A percentile compares a stretch with the other conserved stretches of the same genome.
phyloP scores from a whole-genome alignment of 2,113 vertebrate species.

The Cavia aperea region DNA sequence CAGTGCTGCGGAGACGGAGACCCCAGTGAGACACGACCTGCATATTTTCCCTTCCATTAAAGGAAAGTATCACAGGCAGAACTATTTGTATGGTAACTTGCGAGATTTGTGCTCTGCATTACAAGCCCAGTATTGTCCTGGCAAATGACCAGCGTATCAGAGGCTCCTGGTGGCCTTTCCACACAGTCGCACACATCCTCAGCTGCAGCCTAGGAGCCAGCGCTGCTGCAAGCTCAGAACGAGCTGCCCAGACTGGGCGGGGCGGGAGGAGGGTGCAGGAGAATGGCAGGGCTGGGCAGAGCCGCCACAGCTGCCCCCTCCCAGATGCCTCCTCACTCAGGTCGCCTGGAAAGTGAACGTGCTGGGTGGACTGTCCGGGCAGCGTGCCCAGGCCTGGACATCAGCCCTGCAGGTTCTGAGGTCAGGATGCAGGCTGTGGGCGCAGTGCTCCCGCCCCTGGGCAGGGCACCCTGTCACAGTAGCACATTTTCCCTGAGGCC shows the following conservation, averaged over 20 bases:
- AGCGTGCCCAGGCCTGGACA: fast-evolving
- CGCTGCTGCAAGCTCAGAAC: not conserved
- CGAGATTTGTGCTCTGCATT: not conserved
- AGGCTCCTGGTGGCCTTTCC: not conserved
- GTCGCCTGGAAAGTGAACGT: not conserved
- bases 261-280: not conserved
- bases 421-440: not conserved
- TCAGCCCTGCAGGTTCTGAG: not conserved
- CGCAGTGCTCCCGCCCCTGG: not conserved
- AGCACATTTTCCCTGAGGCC: not conserved
- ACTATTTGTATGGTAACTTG: not conserved
- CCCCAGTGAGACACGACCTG: not conserved
- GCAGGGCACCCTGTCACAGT: not conserved
- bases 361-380: not conserved
- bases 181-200: not conserved
- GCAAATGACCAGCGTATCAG: not conserved
- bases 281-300: not conserved
- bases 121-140: not conserved
- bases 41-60: not conserved
- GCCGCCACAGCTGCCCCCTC: not conserved
- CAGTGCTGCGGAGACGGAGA: not conserved
- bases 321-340: not conserved
- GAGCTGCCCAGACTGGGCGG: not conserved
- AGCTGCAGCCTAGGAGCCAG: not conserved
- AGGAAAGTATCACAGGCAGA: not conserved